These are phyloP conservation scores for Ornithorhynchus anatinus DNA, from an alignment of 2,113 vertebrate species.

Conservation along the genomic window DNA sequence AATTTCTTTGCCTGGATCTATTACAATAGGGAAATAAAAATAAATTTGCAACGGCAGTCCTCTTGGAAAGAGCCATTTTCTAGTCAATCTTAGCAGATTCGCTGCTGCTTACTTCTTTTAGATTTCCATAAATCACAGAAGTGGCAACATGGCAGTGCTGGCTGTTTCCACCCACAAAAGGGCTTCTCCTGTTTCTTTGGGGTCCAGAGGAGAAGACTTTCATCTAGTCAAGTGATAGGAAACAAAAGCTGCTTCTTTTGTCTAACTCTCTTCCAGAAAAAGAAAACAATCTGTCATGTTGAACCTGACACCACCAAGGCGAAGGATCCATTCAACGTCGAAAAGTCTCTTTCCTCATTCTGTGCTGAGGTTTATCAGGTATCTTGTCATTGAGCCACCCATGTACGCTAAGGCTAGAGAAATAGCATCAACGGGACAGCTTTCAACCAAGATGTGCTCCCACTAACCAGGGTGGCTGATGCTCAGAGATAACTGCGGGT, in stretches of 20 bases:
- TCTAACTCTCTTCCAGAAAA: constrained; percentile 14
- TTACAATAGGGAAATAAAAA: not conserved
- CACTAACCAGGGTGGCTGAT: constrained; percentile 16
- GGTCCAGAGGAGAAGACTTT: not conserved
- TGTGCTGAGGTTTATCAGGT: constrained; percentile 48
- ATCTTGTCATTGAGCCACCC: constrained; percentile 47
- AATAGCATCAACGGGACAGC: constrained; percentile 30
- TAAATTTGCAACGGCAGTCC: not conserved
- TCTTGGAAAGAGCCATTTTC: not conserved
- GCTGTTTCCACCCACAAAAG: too few species aligned
- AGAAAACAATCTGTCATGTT: constrained; percentile 46
- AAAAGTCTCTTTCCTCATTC: constrained; percentile 36
- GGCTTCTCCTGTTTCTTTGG: too few species aligned
- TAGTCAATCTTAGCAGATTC: not conserved
- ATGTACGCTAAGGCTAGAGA: constrained; percentile 15
- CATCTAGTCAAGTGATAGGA: not conserved
- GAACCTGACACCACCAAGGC: constrained; percentile 15
- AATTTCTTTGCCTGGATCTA: not conserved
- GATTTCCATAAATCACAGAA: not conserved
- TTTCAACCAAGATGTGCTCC: constrained; percentile 21
- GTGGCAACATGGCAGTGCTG: too few species aligned
- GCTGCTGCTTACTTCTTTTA: not conserved
- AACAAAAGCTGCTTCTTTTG: not conserved
- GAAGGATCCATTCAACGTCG: constrained; percentile 26
- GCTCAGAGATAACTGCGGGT: constrained; percentile 41